A percentile compares a stretch with the other conserved stretches of the same genome.
Evolutionary conservation across 30 jellyfish, hydroid and myxozoan species (phyloP).

Genomic region (Aurelia aurita complex sp. Pacific): DNA sequence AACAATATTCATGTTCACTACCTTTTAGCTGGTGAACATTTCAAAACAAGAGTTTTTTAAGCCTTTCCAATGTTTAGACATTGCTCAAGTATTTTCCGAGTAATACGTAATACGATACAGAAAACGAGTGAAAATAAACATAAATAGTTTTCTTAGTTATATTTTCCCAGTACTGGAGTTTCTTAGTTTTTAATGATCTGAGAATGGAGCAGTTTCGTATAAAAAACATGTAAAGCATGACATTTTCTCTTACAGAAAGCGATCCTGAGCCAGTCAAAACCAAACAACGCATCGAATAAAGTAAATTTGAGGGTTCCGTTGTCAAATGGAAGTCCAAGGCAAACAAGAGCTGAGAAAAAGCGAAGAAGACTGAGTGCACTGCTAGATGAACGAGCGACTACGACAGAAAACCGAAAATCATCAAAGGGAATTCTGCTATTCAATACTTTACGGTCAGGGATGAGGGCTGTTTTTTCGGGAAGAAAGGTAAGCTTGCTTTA

Average conservation of each 20-base stretch:
- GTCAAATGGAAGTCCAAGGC: neutral
- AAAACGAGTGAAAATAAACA: no score
- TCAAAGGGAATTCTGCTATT: constrained; percentile 40
- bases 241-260: neutral
- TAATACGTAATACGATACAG: no score
- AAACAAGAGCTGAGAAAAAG: neutral
- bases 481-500: constrained; percentile 21
- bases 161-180: no score
- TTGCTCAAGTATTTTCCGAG: no score
- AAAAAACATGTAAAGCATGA: no score
- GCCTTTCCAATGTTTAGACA: no score
- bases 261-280: neutral
- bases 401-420: constrained; percentile 10
- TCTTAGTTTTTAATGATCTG: no score
- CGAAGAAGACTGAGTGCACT: constrained; percentile 36
- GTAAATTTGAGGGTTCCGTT: neutral
- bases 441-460: constrained; percentile 23
- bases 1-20: no score
- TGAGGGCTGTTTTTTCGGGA: constrained; percentile 46
- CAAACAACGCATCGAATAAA: neutral
- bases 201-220: no score
- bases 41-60: no score
- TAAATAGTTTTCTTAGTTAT: no score
- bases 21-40: no score
- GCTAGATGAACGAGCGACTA: neutral